Evolutionary conservation across 2,797 vertebrate species (phyloP).

Genomic region (Falco rusticolus): DNA sequence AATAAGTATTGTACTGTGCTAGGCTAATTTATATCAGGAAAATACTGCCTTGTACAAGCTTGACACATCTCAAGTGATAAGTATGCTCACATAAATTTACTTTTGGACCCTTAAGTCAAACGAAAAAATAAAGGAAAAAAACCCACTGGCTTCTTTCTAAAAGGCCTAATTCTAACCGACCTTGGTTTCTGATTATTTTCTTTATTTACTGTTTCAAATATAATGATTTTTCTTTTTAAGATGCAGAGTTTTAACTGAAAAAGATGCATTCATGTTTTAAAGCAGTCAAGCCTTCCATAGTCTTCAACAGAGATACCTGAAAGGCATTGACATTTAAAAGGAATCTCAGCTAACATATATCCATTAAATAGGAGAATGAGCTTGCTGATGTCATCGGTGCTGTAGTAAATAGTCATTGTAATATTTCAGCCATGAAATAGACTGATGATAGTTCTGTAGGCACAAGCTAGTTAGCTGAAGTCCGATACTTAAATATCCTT

Average conservation of each 20-base stretch:
- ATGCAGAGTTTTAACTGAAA: neutral
- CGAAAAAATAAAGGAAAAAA: neutral
- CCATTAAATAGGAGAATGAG: neutral
- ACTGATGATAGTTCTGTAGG: neutral
- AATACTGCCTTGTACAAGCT: neutral
- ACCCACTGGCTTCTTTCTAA: neutral
- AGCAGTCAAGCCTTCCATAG: neutral
- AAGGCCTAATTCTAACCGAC: neutral
- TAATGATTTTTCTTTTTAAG: neutral
- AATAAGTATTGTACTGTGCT: neutral
- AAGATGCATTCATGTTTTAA: neutral
- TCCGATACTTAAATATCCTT: neutral
- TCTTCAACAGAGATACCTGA: neutral
- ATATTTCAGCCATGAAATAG: neutral
- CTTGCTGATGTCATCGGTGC: neutral
- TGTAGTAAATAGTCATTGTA: neutral
- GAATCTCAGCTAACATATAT: neutral
- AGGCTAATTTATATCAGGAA: neutral
- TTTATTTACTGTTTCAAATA: neutral
- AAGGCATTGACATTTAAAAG: neutral
- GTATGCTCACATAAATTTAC: neutral
- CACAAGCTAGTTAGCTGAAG: neutral
- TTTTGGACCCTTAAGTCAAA: neutral
- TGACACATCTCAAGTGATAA: neutral
- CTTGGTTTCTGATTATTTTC: neutral